These are phyloP conservation scores for Seira sanloemensis DNA, from an alignment of 2,888 invertebrate genomes.

Conservation along the genomic window DNA sequence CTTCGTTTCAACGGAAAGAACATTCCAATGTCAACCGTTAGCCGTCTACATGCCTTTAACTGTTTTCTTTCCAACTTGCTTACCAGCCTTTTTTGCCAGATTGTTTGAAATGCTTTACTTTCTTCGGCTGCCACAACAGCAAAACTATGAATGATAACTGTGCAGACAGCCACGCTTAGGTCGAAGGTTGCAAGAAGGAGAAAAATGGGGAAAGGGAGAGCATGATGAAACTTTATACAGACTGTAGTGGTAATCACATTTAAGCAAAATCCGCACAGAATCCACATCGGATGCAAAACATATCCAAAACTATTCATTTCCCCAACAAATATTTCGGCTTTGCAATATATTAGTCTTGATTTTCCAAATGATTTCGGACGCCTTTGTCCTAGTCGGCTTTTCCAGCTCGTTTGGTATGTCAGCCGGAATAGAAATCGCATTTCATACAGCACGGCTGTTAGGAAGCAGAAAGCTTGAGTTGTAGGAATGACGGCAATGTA, in stretches of 20 bases:
- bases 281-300: slow-evolving; percentile 18
- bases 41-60: not conserved
- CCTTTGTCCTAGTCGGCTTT: not conserved
- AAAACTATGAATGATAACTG: slow-evolving; percentile 18
- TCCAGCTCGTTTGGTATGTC: not conserved
- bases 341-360: slow-evolving; percentile 4
- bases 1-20: slow-evolving; percentile 33
- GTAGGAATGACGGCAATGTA: slow-evolving; percentile 28
- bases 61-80: not conserved
- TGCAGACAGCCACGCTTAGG: not conserved
- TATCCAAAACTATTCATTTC: slow-evolving; percentile 17
- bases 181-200: slow-evolving; percentile 23
- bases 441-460: slow-evolving; percentile 26
- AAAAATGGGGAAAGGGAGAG: not conserved
- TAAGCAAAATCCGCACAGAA: slow-evolving; percentile 15
- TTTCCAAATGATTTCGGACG: not conserved
- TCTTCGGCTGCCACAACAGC: slow-evolving; percentile 20
- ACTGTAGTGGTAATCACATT: slow-evolving; percentile 28
- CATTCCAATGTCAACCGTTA: slow-evolving; percentile 12
- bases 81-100: slow-evolving; percentile 15
- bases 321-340: not conserved
- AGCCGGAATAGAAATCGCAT: slow-evolving; percentile 11
- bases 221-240: slow-evolving; percentile 22
- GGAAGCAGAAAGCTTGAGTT: slow-evolving; percentile 13
- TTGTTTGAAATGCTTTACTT: not conserved